phyloP scores from a whole-genome alignment of 2,888 invertebrate species.

The Spialia ferax region DNA sequence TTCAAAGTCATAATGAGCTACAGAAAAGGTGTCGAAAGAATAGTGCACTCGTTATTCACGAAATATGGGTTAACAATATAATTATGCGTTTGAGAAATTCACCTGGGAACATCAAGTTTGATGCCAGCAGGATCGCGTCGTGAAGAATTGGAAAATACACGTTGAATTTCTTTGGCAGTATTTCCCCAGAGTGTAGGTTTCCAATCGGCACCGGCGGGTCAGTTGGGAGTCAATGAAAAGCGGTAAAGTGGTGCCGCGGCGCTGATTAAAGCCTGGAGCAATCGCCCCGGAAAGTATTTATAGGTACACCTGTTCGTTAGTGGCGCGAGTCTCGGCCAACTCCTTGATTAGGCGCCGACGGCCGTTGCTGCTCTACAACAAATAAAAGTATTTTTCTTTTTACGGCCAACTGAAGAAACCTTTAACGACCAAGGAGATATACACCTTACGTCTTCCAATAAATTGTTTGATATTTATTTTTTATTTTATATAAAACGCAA shows the following conservation, averaged over 20 bases:
- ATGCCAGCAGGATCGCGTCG: conserved; percentile 44
- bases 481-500: too few species aligned
- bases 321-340: conserved; percentile 81
- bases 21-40: neutral
- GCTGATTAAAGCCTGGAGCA: conserved; percentile 86
- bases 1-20: neutral
- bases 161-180: conserved; percentile 72
- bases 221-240: conserved; percentile 83
- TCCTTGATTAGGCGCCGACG: conserved; percentile 85
- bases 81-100: conserved; percentile 42
- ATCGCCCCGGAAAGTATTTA: conserved; percentile 85
- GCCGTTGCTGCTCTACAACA: conserved; percentile 79
- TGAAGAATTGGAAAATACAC: conserved; percentile 62
- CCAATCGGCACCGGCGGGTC: conserved; percentile 81
- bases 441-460: conserved; percentile 46
- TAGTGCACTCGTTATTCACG: neutral
- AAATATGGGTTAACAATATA: too few species aligned
- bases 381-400: conserved; percentile 78
- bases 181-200: conserved; percentile 78
- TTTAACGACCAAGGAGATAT: conserved; percentile 20
- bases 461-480: conserved; percentile 46
- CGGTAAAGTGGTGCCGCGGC: conserved; percentile 82
- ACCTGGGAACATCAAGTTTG: conserved; percentile 52
- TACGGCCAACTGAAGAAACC: conserved; percentile 68
- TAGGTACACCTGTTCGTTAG: conserved; percentile 87